Percentiles rank a stretch among this genome's conserved stretches.
Conservation (phyloP, 2,797 vertebrate genomes). For the Acanthis flammea region DNA sequence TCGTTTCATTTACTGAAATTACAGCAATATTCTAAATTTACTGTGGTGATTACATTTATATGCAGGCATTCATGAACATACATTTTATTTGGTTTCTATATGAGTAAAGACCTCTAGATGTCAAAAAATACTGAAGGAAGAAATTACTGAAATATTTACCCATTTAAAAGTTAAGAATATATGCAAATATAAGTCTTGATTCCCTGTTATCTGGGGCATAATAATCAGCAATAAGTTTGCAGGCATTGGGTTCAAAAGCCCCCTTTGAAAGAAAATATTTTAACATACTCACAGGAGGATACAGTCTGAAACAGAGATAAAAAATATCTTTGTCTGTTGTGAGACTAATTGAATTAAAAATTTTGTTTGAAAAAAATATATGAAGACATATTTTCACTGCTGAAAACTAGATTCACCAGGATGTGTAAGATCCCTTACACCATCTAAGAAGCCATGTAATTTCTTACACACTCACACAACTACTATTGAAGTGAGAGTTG, state of each 20-base stretch:
- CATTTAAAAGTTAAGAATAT: background rate
- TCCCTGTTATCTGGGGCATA: background rate
- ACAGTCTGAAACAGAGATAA: background rate
- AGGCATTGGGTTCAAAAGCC: background rate
- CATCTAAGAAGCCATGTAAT: background rate
- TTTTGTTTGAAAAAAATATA: background rate
- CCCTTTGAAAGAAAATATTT: background rate
- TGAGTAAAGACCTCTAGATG: background rate
- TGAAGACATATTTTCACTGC: background rate
- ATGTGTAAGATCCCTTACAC: background rate
- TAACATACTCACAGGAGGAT: background rate
- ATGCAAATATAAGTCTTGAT: background rate
- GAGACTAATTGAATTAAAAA: background rate
- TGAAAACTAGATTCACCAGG: background rate
- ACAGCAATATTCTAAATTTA: background rate
- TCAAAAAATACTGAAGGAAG: background rate
- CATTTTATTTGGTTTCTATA: background rate
- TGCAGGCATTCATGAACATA: background rate
- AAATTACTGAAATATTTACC: background rate
- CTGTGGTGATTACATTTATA: background rate
- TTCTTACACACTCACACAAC: background rate
- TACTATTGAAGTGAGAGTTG: background rate
- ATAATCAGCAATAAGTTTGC: background rate
- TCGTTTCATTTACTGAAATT: background rate
- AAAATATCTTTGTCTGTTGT: background rate